Percentiles rank a stretch among this genome's conserved stretches.
Conservation (phyloP, 2,113 vertebrate species). For the Lycaon pictus region DNA sequence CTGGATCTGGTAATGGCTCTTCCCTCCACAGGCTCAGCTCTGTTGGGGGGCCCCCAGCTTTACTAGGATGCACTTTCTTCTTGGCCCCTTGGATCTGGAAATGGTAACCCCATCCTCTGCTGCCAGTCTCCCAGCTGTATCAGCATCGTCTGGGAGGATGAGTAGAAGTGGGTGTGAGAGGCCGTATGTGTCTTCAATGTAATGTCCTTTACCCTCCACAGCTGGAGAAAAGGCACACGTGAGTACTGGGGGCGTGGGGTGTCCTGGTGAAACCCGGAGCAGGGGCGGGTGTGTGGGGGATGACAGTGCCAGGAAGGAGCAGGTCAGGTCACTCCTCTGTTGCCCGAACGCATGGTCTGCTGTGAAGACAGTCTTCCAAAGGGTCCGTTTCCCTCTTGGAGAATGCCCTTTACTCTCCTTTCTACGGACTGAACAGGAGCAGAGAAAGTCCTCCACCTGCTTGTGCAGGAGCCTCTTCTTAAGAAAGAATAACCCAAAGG, state of each 20-base stretch:
- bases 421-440: rapidly evolving
- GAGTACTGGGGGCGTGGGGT: not conserved
- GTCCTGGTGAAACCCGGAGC: not conserved
- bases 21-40: not conserved
- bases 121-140: no score
- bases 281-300: not conserved
- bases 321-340: not conserved
- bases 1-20: not conserved
- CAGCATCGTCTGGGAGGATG: not conserved
- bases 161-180: not conserved
- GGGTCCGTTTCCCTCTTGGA: not conserved
- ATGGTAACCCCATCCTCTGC: no score
- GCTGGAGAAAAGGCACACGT: not conserved
- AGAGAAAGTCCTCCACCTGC: no score
- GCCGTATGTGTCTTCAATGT: not conserved
- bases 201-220: not conserved
- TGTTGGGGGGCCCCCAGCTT: rapidly evolving
- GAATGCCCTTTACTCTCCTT: not conserved
- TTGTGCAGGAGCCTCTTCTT: not conserved
- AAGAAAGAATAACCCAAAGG: not conserved
- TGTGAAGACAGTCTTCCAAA: not conserved
- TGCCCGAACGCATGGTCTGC: not conserved
- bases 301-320: rapidly evolving
- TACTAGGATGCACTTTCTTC: not conserved
- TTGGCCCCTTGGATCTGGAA: not conserved